These are phyloP conservation scores for Festucalex cinctus DNA, from an alignment of 2,113 vertebrate species.

Conservation along the genomic window DNA sequence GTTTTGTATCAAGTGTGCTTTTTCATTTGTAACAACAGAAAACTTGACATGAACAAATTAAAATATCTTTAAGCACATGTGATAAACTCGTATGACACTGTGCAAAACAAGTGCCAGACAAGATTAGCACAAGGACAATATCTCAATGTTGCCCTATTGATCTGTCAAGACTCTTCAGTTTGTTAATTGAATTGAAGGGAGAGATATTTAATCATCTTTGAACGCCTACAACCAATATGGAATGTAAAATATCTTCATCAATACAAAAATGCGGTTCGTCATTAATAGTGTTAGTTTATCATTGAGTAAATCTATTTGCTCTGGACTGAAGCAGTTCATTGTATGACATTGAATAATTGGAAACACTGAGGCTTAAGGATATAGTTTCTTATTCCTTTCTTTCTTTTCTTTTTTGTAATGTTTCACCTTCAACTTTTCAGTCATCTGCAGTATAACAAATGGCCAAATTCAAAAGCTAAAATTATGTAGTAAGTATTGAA, in stretches of 20 bases:
- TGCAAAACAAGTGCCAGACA: background rate
- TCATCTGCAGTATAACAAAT: background rate
- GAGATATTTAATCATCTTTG: slow-evolving; percentile 27
- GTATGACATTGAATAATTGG: background rate
- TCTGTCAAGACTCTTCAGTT: slow-evolving; percentile 1
- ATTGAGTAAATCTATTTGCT: background rate
- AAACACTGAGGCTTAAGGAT: background rate
- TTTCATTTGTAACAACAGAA: background rate
- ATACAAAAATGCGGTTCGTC: slow-evolving; percentile 12
- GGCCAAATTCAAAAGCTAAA: too few relatives aligned
- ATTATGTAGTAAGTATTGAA: too few relatives aligned
- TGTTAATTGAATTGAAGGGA: slow-evolving; percentile 9
- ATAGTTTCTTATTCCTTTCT: background rate
- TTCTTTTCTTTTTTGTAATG: too few relatives aligned
- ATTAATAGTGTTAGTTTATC: background rate
- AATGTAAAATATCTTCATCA: slow-evolving; percentile 16
- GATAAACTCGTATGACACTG: background rate
- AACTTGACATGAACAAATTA: background rate
- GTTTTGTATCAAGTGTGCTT: background rate
- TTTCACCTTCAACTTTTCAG: background rate
- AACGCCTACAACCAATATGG: slow-evolving; percentile 1
- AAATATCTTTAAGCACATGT: background rate
- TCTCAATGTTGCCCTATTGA: slow-evolving; percentile 28
- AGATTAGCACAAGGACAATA: background rate
- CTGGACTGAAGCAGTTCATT: slow-evolving; percentile 4